Percentiles rank a stretch among this genome's conserved stretches.
These are phyloP conservation scores for Rhinolophus sinicus DNA, from an alignment of 2,113 vertebrate genomes.

Conservation along the genomic window DNA sequence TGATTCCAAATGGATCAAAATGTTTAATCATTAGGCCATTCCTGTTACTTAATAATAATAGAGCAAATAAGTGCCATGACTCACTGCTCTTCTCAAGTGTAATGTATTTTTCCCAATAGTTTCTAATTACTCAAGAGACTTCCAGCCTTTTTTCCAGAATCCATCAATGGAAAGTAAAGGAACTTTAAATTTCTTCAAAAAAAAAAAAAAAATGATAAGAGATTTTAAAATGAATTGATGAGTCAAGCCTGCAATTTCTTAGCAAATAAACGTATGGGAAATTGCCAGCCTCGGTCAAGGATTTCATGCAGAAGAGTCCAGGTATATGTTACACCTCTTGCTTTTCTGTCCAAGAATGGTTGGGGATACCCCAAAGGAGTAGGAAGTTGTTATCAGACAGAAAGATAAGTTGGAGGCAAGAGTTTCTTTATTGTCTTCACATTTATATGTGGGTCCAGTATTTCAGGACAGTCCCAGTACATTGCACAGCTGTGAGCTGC, in stretches of 20 bases:
- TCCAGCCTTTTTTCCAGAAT: not conserved
- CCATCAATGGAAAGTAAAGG: not conserved
- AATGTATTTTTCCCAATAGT: not conserved
- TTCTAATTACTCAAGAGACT: slow-evolving; percentile 37
- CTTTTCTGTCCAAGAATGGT: slow-evolving; percentile 12
- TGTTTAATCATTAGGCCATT: not conserved
- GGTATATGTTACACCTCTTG: not conserved
- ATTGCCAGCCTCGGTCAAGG: not conserved
- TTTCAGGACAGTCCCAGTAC: slow-evolving; percentile 55
- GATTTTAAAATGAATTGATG: not conserved
- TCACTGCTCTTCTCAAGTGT: not conserved
- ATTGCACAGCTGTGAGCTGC: slow-evolving; percentile 75
- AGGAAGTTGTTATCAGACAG: not conserved
- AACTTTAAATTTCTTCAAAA: not conserved
- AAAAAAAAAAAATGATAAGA: not conserved
- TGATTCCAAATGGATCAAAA: not conserved
- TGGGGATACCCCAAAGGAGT: slow-evolving; percentile 12
- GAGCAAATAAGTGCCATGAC: not conserved
- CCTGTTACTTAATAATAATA: slow-evolving; percentile 22
- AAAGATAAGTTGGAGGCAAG: slow-evolving; percentile 64
- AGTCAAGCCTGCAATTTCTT: not conserved
- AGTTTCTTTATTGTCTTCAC: slow-evolving; percentile 71
- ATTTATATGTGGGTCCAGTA: slow-evolving; percentile 69
- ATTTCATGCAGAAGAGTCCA: not conserved
- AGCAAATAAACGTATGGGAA: not conserved